A percentile compares a stretch with the other conserved stretches of the same genome.
phyloP scores from a whole-genome alignment of 2,113 vertebrate species.

The Spea bombifrons region DNA sequence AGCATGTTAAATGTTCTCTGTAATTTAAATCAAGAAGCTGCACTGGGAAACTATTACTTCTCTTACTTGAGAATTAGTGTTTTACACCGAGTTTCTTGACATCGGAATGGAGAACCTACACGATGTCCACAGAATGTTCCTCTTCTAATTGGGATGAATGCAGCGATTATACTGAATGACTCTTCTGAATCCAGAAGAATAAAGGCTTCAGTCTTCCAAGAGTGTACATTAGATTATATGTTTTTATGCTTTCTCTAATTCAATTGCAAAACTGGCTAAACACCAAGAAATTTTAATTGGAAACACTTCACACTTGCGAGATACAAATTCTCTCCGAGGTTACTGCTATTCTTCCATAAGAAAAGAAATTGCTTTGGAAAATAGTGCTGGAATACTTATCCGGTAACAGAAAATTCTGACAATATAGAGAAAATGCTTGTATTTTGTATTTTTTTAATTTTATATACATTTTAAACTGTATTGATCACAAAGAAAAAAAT shows the following conservation, averaged over 20 bases:
- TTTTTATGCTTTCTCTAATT: slow-evolving; percentile 76
- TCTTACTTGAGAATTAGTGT: slow-evolving; percentile 77
- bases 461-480: too few species aligned
- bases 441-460: background rate
- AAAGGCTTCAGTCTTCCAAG: slow-evolving; percentile 69
- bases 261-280: slow-evolving; percentile 78
- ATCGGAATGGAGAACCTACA: slow-evolving; percentile 62
- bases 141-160: slow-evolving; percentile 78
- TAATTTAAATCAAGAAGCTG: slow-evolving; percentile 83
- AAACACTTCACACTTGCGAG: slow-evolving; percentile 70
- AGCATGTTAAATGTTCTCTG: slow-evolving; percentile 80
- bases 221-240: slow-evolving; percentile 70
- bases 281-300: slow-evolving; percentile 79
- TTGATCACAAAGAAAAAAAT: too few species aligned
- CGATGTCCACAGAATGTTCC: slow-evolving; percentile 73
- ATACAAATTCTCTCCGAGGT: slow-evolving; percentile 63
- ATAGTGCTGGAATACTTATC: background rate
- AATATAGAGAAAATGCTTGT: background rate
- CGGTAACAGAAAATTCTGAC: background rate
- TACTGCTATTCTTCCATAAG: slow-evolving; percentile 5
- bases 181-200: slow-evolving; percentile 72
- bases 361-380: background rate
- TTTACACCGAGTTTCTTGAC: slow-evolving; percentile 71
- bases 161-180: slow-evolving; percentile 74
- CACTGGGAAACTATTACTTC: slow-evolving; percentile 74